A percentile compares a stretch with the other conserved stretches of the same genome.
Evolutionary conservation across 2,888 invertebrate species (phyloP).

Genomic region (Elegia similella): DNA sequence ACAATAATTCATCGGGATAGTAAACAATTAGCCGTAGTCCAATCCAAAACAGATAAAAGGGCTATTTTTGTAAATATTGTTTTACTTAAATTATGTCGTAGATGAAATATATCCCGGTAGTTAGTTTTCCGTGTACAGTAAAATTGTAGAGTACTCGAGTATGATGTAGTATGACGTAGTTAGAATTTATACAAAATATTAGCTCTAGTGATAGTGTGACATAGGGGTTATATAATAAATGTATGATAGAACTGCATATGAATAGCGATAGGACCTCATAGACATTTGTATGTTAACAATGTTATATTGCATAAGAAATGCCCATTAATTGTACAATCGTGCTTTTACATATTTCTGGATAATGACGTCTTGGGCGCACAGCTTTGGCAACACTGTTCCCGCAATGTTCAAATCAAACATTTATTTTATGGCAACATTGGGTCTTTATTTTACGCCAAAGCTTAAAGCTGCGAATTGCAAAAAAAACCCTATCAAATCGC

Average conservation of each 20-base stretch:
- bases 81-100: slow-evolving; percentile 78
- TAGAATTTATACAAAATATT: slow-evolving; percentile 79
- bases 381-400: slow-evolving; percentile 4
- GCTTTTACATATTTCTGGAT: slow-evolving; percentile 25
- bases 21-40: slow-evolving; percentile 50
- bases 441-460: background rate
- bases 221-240: slow-evolving; percentile 58
- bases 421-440: background rate
- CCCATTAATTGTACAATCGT: slow-evolving; percentile 34
- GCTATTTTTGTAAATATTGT: slow-evolving; percentile 80
- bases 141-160: slow-evolving; percentile 74
- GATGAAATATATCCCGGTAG: slow-evolving; percentile 74
- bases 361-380: background rate
- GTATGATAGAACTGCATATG: slow-evolving; percentile 66
- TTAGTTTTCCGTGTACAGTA: slow-evolving; percentile 79
- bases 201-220: slow-evolving; percentile 67
- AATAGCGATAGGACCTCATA: slow-evolving; percentile 57
- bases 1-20: slow-evolving; percentile 45
- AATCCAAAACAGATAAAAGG: slow-evolving; percentile 66
- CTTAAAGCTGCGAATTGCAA: background rate
- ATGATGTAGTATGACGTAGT: slow-evolving; percentile 65
- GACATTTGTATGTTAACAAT: slow-evolving; percentile 50
- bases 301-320: slow-evolving; percentile 46
- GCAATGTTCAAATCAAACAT: background rate
- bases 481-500: slow-evolving; percentile 1